Base-by-base conservation (phyloP, 2,113 vertebrate species). In the Bungarus multicinctus region DNA sequence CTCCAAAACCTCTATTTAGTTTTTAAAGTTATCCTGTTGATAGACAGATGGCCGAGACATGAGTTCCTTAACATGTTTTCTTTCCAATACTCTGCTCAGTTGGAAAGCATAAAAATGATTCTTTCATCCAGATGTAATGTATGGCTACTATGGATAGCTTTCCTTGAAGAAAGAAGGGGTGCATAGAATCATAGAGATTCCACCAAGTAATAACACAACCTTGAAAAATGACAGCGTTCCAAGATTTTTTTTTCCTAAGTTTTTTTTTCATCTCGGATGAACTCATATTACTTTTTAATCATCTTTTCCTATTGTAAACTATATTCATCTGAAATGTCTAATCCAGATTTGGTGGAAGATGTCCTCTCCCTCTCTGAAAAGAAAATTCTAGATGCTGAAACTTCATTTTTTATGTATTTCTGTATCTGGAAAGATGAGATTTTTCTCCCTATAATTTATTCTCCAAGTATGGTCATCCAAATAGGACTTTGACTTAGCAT, bases 141-240 rank as follows among this genome's bases (percentile, higher is more conserved):
- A n/a, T 85, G 81, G 81, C 30, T 86, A 45, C 58, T 93, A 60
- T 91, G 81, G 34, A 89, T 91, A 89, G 87, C 69, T 90, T 86
- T 10, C 43, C 14, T 39, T 94, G 20, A 89, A 95, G 89, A 93
- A 92, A 81, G 93, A 96, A 95, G 95, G 60, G 93, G 74, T 85
- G 92, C 95, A 95, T 88, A 94, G 89, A 91, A 86, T 14, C 39
- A 45, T 27, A 90, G 74, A 92, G 74, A 60, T 93, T 93, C 89
- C 0, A 0, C 25, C 95, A 94, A 95, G 91, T 25, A 39, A 52
- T 54, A 94, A 90, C 74, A 90, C 89, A 93, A 88, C 89, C 91
- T 94, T 95, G 95, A 94, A 96, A 95, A 53, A 45, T 50, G 54
- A 95, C 88, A 64, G 74, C 95, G 94, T 96, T 97, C 94, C 93